Evolutionary conservation across 1,140 invertebrate species (phyloP).

Genomic region (Diabrotica virgifera): DNA sequence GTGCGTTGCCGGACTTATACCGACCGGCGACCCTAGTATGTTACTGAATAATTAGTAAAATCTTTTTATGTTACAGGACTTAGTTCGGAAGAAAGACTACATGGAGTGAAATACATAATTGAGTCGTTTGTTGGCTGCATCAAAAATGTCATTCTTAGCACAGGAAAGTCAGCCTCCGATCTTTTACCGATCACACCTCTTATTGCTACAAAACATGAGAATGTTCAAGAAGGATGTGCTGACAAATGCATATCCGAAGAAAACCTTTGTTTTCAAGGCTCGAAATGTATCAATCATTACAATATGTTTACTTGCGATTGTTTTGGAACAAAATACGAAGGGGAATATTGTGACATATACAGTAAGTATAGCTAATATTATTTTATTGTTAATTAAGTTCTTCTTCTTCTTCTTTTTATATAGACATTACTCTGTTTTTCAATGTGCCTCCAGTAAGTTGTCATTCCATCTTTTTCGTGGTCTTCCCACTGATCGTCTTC

Average conservation of each 20-base stretch:
- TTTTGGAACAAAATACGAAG: constrained; percentile 87
- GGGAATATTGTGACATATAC: constrained; percentile 84
- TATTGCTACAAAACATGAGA: constrained; percentile 80
- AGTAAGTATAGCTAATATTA: constrained; percentile 60
- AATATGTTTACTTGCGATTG: constrained; percentile 83
- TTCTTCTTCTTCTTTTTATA: no score
- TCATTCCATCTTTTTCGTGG: no score
- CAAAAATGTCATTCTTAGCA: constrained; percentile 77
- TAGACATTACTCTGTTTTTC: no score
- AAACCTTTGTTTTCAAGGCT: constrained; percentile 80
- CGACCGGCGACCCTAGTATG: no score
- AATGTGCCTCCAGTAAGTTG: no score
- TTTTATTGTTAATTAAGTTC: no score
- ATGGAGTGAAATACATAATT: constrained; percentile 86
- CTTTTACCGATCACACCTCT: constrained; percentile 74
- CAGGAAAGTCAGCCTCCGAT: constrained; percentile 78
- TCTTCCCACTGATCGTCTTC: no score
- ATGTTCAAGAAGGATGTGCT: constrained; percentile 80
- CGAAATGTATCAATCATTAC: constrained; percentile 85
- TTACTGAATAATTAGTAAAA: background rate
- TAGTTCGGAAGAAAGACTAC: constrained; percentile 78
- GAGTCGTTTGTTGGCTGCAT: constrained; percentile 91
- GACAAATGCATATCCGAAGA: constrained; percentile 75
- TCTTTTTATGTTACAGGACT: constrained; percentile 58
- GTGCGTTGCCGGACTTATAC: no score